Evolutionary conservation across 2,113 vertebrate species (phyloP), one percentile per base, ranked within the genome.

Genomic region (Eudyptes chrysolophus): DNA sequence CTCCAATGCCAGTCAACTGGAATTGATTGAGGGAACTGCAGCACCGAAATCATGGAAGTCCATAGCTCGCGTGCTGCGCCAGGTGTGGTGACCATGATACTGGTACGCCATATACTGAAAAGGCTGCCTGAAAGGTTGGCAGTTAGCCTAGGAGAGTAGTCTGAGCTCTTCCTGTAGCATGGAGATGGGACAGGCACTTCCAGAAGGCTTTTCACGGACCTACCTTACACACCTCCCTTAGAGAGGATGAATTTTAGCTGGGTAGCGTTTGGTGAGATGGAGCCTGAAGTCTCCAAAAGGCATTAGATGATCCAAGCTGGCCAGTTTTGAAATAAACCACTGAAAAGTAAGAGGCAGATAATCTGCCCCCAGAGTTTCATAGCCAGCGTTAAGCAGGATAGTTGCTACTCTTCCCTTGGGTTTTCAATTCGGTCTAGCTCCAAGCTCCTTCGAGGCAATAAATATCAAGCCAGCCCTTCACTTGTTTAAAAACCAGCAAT

Each of bases 71-170:
- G 8, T 0, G 0, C 76, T 72, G 44, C 44, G 29, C 13, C 64
- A 60, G 13, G 16, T 14, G 16, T 3, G 4, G 17, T 65, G 84
- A n/a, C 65, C 10, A 3, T 3, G 20, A 46, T 13, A 22, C 48
- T 8, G 6, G 26, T 0, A 18, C 2, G 5, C 22, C 2, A 0
- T 7, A 18, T 3, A 2, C 29, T 2, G 3, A 34, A 38, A 16
- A 54, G 38, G 60, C 57, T 30, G 27, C 8, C 52, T n/a, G 20
- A 46, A 48, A 48, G 46, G 25, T 11, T 32, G n/a, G 29, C 48
- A 29, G 6, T 20, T 14, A 62, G 48, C 40, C 54, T 24, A 25
- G 69, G 40, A 69, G 70, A 20, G 25, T 1, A 13, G 7, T 13
- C 42, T 49, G n/a, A 70, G 77, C 48, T 57, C 40, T 27, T 57